Conservation (phyloP, 2,113 vertebrate species). For the Athene noctua region DNA sequence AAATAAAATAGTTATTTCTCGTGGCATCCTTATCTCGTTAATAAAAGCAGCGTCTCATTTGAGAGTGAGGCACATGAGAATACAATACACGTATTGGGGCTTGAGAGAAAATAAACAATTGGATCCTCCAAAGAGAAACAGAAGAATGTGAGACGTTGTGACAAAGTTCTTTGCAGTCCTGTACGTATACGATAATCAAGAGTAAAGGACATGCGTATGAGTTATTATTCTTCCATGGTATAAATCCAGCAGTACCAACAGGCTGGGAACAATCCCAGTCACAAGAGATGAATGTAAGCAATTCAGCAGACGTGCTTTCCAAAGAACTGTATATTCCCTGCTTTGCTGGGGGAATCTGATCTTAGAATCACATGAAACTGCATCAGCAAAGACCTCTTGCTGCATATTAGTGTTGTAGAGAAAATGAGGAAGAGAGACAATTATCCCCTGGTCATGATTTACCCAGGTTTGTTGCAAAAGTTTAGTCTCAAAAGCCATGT, state of each 20-base stretch:
- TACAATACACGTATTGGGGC: no score
- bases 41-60: background rate
- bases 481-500: background rate
- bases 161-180: background rate
- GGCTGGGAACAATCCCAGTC: background rate
- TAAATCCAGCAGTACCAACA: background rate
- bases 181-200: background rate
- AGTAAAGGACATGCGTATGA: background rate
- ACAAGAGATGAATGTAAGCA: background rate
- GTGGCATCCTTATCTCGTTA: background rate
- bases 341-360: background rate
- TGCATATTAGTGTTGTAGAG: background rate
- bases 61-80: background rate
- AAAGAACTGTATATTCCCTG: background rate
- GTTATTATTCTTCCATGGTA: background rate
- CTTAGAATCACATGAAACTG: background rate
- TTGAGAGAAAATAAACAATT: background rate
- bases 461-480: background rate
- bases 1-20: background rate
- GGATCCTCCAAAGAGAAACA: background rate
- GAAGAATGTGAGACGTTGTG: background rate
- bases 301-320: background rate
- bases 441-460: background rate
- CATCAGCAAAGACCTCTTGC: background rate
- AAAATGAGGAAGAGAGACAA: background rate